Evolutionary conservation across 2,888 invertebrate species (phyloP).

Genomic region (Callyntrura guangdongensis): DNA sequence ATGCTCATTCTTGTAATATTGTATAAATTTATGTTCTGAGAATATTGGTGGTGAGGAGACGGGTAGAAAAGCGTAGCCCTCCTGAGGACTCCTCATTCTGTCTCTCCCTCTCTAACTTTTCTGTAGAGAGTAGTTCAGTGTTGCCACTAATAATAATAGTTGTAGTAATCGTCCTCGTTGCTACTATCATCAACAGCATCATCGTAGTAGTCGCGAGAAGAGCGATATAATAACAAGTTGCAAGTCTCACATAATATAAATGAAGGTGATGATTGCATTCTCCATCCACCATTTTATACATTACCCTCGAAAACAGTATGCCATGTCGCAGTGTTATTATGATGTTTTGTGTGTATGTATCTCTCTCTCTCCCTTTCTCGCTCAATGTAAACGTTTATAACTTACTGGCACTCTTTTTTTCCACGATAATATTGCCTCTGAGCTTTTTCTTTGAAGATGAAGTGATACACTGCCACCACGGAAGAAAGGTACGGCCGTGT

Average conservation of each 20-base stretch:
- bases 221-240: slow-evolving; percentile 68
- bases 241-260: slow-evolving; percentile 73
- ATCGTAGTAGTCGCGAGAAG: neutral
- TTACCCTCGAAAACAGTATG: slow-evolving; percentile 46
- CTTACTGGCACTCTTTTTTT: slow-evolving; percentile 39
- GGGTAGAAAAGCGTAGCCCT: slow-evolving; percentile 74
- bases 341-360: slow-evolving; percentile 42
- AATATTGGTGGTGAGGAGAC: slow-evolving; percentile 86
- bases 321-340: slow-evolving; percentile 40
- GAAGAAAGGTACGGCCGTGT: slow-evolving; percentile 4
- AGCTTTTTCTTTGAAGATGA: slow-evolving; percentile 25
- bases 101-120: slow-evolving; percentile 63
- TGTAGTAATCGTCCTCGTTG: slow-evolving; percentile 63
- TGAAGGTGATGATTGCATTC: slow-evolving; percentile 76
- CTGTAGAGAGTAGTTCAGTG: slow-evolving; percentile 68
- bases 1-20: slow-evolving; percentile 86
- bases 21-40: slow-evolving; percentile 88
- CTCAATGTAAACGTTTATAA: slow-evolving; percentile 43
- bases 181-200: slow-evolving; percentile 68
- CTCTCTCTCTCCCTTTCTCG: neutral
- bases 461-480: slow-evolving; percentile 9
- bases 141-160: slow-evolving; percentile 76
- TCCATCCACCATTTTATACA: slow-evolving; percentile 69
- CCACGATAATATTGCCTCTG: slow-evolving; percentile 27
- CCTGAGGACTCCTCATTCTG: slow-evolving; percentile 80